Conservation (phyloP, 2,888 invertebrate genomes). For the Eristalinus aeneus region DNA sequence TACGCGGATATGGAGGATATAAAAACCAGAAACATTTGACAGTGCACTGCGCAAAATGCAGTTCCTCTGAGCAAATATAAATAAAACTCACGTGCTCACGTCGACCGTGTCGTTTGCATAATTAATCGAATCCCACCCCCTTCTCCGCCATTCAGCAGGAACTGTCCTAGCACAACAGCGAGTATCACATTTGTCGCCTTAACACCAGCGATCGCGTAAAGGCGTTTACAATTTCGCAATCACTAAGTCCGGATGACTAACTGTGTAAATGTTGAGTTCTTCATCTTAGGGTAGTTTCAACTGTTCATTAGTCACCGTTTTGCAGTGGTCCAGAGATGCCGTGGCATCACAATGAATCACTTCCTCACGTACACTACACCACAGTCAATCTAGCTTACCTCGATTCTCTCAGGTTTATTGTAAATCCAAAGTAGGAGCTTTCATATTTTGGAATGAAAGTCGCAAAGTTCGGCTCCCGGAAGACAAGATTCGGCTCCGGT, state of each 20-base stretch:
- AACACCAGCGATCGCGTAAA: neutral
- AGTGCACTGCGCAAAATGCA: conserved; percentile 14
- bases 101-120: conserved; percentile 54
- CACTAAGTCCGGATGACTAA: conserved; percentile 34
- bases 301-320: conserved; percentile 27
- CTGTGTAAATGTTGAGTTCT: neutral
- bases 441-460: conserved; percentile 74
- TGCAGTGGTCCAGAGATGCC: conserved; percentile 1
- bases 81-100: conserved; percentile 22
- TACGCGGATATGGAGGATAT: conserved; percentile 24
- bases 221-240: neutral
- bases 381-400: conserved; percentile 75
- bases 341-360: conserved; percentile 20
- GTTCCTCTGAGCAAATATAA: conserved; percentile 19
- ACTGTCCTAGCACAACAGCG: neutral
- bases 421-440: conserved; percentile 79
- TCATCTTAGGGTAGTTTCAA: neutral
- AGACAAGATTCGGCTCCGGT: conserved; percentile 76
- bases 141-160: too few species aligned
- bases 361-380: neutral
- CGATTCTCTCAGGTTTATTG: conserved; percentile 76
- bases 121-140: conserved; percentile 42
- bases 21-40: conserved; percentile 27
- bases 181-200: conserved; percentile 34
- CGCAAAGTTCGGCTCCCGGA: conserved; percentile 74